Percentiles rank a stretch among this genome's conserved stretches.
These are phyloP conservation scores for Cynocephalus volans DNA, from an alignment of 2,113 vertebrate genomes.

Conservation along the genomic window DNA sequence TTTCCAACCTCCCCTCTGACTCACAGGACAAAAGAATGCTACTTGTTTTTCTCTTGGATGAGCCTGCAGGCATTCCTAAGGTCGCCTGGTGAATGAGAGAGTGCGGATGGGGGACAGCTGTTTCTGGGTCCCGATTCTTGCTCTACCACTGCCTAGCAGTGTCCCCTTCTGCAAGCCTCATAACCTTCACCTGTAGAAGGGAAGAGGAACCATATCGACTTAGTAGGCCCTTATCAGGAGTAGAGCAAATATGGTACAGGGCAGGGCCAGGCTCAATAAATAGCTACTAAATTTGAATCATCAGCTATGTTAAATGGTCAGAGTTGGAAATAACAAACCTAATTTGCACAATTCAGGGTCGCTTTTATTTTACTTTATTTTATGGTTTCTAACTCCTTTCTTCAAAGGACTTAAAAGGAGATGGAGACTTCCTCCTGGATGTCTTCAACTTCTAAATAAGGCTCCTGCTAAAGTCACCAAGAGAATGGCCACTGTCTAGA, in stretches of 20 bases:
- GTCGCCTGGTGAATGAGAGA: background rate
- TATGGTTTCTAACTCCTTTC: background rate
- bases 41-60: conserved; percentile 32
- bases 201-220: background rate
- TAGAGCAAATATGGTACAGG: background rate
- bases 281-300: background rate
- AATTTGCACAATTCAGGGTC: background rate
- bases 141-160: background rate
- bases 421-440: background rate
- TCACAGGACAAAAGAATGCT: conserved; percentile 63
- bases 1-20: conserved; percentile 59
- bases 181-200: background rate
- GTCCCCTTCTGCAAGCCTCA: background rate
- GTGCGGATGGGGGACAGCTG: background rate
- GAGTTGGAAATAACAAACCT: background rate
- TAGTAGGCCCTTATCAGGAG: background rate
- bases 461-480: background rate
- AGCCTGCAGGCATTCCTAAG: background rate
- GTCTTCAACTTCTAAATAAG: conserved; percentile 54
- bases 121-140: background rate
- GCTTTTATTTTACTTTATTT: background rate
- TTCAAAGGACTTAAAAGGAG: conserved; percentile 19
- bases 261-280: background rate
- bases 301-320: no score
- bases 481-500: conserved; percentile 51